A percentile compares a stretch with the other conserved stretches of the same genome.
phyloP scores from a whole-genome alignment of 2,113 vertebrate genomes.

The Crotalus viridis region DNA sequence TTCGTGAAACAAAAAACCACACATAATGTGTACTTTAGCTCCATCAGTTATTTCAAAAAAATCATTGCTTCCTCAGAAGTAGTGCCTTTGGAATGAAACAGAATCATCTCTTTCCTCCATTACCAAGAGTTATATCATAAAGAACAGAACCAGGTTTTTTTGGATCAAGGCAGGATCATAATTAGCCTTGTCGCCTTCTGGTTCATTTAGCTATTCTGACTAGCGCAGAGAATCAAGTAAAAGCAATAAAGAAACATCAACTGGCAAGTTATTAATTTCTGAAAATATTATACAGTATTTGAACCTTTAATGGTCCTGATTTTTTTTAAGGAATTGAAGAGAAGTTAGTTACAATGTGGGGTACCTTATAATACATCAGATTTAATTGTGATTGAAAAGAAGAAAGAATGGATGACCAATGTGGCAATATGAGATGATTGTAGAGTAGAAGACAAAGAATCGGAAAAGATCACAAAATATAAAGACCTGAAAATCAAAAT shows the following conservation, averaged over 20 bases:
- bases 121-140: neutral
- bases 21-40: neutral
- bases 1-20: slow-evolving; percentile 1
- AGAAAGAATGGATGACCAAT: neutral
- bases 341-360: neutral
- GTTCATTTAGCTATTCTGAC: neutral
- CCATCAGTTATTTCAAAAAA: neutral
- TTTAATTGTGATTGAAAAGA: neutral
- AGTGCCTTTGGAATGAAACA: neutral
- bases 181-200: neutral
- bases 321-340: neutral
- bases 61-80: neutral
- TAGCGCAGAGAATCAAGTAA: neutral
- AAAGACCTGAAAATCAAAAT: neutral
- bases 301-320: neutral
- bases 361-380: neutral
- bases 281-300: neutral
- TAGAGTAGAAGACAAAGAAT: neutral
- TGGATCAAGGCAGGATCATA: neutral
- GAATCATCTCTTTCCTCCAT: neutral
- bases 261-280: neutral
- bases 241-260: neutral
- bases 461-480: neutral
- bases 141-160: neutral
- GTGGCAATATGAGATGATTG: neutral